phyloP scores from a whole-genome alignment of 2,888 invertebrate species.

The Isotomurus palustris region DNA sequence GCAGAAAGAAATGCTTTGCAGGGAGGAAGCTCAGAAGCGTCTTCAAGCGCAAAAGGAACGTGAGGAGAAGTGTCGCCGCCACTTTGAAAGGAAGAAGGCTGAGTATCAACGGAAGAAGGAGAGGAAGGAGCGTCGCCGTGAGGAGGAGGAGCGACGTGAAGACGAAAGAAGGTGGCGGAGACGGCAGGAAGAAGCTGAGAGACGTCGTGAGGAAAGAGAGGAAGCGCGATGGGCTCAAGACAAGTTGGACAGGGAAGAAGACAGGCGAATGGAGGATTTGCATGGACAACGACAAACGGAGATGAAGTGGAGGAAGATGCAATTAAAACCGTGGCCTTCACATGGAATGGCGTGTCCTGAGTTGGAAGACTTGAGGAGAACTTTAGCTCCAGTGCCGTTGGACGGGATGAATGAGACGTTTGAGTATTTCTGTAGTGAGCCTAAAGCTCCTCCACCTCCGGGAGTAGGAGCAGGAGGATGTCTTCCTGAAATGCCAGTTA shows the following conservation, averaged over 20 bases:
- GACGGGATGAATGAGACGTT: conserved; percentile 1
- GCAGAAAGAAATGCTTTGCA: not conserved
- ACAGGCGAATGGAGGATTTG: not conserved
- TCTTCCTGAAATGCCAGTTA: no score
- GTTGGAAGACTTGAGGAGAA: conserved; percentile 7
- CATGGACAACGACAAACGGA: not conserved
- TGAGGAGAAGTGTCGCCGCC: not conserved
- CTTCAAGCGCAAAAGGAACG: not conserved
- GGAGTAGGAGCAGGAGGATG: not conserved
- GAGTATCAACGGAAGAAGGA: not conserved
- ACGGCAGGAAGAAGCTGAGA: not conserved
- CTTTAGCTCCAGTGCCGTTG: not conserved
- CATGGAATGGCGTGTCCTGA: conserved; percentile 1
- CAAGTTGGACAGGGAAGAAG: not conserved
- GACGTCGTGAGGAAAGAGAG: not conserved
- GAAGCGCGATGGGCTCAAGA: not conserved
- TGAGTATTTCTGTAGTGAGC: conserved; percentile 3
- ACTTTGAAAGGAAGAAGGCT: not conserved
- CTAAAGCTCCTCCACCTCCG: not conserved
- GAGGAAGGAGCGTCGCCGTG: not conserved
- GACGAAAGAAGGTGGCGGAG: not conserved
- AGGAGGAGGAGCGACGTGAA: not conserved
- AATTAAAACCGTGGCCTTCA: not conserved
- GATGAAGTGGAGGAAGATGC: not conserved
- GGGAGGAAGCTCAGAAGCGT: not conserved